Evolutionary conservation across 1,140 invertebrate species (phyloP).

Genomic region (Harpegnathos saltator): DNA sequence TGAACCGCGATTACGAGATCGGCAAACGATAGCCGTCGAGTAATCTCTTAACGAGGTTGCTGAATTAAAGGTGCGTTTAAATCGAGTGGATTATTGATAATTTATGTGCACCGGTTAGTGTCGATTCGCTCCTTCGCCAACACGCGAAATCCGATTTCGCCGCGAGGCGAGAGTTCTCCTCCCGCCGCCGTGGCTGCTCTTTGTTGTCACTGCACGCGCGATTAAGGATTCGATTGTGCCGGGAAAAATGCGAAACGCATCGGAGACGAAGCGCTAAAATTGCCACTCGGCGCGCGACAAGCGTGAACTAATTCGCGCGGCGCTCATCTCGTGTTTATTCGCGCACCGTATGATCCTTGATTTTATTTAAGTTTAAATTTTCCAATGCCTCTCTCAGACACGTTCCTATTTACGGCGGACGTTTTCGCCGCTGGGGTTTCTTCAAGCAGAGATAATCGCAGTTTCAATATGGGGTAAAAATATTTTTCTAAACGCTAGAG

Average conservation of each 20-base stretch:
- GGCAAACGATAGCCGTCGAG: conserved; percentile 56
- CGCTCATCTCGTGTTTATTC: too few species aligned
- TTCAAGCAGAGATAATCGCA: too few species aligned
- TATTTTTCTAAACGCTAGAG: too few species aligned
- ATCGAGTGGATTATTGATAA: conserved; percentile 49
- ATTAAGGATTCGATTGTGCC: conserved; percentile 16
- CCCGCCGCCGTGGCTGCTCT: background rate
- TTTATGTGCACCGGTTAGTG: conserved; percentile 14
- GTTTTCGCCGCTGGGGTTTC: too few species aligned
- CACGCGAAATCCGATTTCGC: conserved; percentile 18
- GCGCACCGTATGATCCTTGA: too few species aligned
- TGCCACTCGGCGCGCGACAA: too few species aligned
- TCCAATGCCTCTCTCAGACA: too few species aligned
- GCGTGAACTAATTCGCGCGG: too few species aligned
- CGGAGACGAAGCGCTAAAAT: too few species aligned
- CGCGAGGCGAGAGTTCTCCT: background rate
- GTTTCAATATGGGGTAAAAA: too few species aligned
- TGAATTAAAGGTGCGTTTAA: conserved; percentile 58
- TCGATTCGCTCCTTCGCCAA: conserved; percentile 3
- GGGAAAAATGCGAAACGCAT: background rate
- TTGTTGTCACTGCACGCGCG: background rate
- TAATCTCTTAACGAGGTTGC: conserved; percentile 58
- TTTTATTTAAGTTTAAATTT: too few species aligned
- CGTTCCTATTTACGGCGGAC: too few species aligned
- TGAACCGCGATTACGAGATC: conserved; percentile 57